Percentiles rank a stretch among this genome's conserved stretches.
phyloP scores from a whole-genome alignment of 2,797 vertebrate species.

The Euthynnus affinis region DNA sequence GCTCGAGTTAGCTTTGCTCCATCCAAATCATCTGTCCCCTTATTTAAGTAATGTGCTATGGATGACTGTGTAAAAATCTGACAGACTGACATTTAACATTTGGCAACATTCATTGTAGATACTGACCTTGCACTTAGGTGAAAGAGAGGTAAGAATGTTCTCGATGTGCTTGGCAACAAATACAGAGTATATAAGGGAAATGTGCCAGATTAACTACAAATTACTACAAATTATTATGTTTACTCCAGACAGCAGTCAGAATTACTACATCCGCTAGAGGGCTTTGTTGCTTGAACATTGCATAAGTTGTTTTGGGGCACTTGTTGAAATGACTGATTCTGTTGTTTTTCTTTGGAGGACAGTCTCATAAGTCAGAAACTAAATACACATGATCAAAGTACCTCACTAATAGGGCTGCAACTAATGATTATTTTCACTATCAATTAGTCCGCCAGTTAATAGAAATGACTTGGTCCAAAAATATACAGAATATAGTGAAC shows the following conservation, averaged over 20 bases:
- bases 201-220: not conserved
- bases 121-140: slow-evolving; percentile 6
- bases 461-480: too few relatives aligned
- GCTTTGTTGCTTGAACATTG: too few relatives aligned
- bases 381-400: too few relatives aligned
- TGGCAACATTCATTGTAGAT: slow-evolving; percentile 10
- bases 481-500: not conserved
- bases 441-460: too few relatives aligned
- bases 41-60: slow-evolving; percentile 20
- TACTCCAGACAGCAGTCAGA: too few relatives aligned
- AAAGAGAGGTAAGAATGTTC: slow-evolving; percentile 17
- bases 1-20: slow-evolving; percentile 26
- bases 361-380: too few relatives aligned
- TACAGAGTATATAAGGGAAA: not conserved
- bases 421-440: too few relatives aligned
- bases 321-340: too few relatives aligned
- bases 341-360: too few relatives aligned
- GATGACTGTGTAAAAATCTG: slow-evolving; percentile 21
- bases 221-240: not conserved
- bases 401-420: too few relatives aligned
- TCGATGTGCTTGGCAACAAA: not conserved
- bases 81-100: slow-evolving; percentile 14
- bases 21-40: slow-evolving; percentile 45
- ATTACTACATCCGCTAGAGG: too few relatives aligned
- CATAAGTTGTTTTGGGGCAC: too few relatives aligned